These are phyloP conservation scores for Epizoanthus rinbou DNA, from an alignment of 92 coral and sea anemone genomes.

Conservation along the genomic window DNA sequence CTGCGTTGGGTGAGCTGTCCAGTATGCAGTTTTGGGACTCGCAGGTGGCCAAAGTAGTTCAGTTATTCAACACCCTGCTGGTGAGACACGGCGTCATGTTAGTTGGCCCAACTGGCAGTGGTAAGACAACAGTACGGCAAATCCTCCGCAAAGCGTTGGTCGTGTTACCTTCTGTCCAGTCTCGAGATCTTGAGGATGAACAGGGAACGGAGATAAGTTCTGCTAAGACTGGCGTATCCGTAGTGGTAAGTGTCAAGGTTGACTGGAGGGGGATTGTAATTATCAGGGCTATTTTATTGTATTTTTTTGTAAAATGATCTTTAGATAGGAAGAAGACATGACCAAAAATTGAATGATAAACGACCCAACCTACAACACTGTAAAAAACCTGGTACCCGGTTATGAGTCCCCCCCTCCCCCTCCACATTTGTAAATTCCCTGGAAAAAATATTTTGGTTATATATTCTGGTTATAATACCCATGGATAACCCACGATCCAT, in stretches of 20 bases:
- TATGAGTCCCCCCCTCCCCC: too few relatives aligned
- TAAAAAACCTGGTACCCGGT: too few relatives aligned
- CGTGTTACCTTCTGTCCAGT: conserved; percentile 69
- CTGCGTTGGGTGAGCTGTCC: conserved; percentile 77
- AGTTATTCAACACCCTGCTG: conserved; percentile 78
- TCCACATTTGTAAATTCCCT: too few relatives aligned
- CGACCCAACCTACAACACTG: too few relatives aligned
- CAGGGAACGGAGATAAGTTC: conserved; percentile 20
- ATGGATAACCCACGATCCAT: too few relatives aligned
- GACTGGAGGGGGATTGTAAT: too few relatives aligned
- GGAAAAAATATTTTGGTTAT: too few relatives aligned
- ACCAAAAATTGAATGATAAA: too few relatives aligned
- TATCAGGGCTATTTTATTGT: background rate
- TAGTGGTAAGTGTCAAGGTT: conserved; percentile 19
- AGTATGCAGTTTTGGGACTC: conserved; percentile 72
- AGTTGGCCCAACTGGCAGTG: conserved; percentile 97
- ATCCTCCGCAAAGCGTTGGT: conserved; percentile 90
- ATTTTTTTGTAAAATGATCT: too few relatives aligned
- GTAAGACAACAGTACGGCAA: conserved; percentile 89
- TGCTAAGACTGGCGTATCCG: conserved; percentile 25
- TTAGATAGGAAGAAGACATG: too few relatives aligned
- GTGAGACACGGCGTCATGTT: conserved; percentile 90
- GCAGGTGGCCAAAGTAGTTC: conserved; percentile 84
- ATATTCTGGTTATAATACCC: too few relatives aligned
- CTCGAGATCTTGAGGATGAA: conserved; percentile 61